phyloP scores from a whole-genome alignment of 23 tunicate species.

The Clavelina lepadiformis region DNA sequence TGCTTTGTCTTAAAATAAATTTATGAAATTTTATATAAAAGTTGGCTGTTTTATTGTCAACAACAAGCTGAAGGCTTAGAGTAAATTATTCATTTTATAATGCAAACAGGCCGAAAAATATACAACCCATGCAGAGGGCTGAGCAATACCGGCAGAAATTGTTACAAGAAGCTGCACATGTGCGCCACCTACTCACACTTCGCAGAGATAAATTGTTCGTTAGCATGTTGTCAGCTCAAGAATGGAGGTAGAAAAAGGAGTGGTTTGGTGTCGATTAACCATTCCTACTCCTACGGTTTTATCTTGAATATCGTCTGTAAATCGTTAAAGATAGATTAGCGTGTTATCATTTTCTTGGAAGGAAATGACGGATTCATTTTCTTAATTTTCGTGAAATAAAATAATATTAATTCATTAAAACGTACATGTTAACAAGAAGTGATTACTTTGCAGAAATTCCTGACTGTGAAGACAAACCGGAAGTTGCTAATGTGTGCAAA shows the following conservation, averaged over 20 bases:
- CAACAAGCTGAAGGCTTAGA: no score
- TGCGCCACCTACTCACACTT: conserved; percentile 23
- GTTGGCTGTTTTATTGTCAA: no score
- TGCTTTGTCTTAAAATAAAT: no score
- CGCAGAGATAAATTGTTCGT: conserved; percentile 18
- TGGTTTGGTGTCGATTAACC: background rate
- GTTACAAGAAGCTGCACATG: conserved; percentile 16
- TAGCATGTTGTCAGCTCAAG: conserved; percentile 24
- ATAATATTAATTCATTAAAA: no score
- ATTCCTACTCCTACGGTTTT: no score
- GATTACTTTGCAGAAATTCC: conserved; percentile 27
- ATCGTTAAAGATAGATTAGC: no score
- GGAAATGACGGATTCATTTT: no score
- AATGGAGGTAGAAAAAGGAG: conserved; percentile 11
- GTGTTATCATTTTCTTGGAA: no score
- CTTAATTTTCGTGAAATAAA: no score
- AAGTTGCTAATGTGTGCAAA: conserved; percentile 4
- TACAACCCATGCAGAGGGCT: conserved; percentile 31
- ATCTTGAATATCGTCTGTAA: no score
- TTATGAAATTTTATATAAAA: no score
- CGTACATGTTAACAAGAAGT: background rate
- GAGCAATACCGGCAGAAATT: conserved; percentile 14
- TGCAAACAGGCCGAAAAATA: background rate
- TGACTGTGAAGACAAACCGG: conserved; percentile 25
- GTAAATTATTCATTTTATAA: no score